Evolutionary conservation across 2,113 vertebrate genomes (phyloP), one percentile per base, ranked within the genome.

Genomic region (Salvelinus alpinus): DNA sequence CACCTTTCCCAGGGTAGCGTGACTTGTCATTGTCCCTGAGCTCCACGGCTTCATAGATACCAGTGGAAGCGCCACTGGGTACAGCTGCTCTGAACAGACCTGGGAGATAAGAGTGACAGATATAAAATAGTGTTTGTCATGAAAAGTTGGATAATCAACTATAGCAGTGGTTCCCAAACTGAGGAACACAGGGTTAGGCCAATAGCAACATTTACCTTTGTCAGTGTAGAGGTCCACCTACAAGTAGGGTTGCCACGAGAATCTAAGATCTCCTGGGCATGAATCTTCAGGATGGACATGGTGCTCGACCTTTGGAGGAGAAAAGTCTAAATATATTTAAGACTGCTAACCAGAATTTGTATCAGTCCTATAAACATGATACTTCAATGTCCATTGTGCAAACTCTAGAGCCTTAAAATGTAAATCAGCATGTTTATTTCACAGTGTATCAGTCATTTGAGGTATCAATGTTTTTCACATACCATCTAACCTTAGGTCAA

Each of bases 21-120:
- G 96, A 96, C 88, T 98, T 98, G 85, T 99, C 97, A 88, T 98
- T 97, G 92, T 99, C 97, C 44, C 97, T 93, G 25, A 99, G 96
- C 84, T 99, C 97, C 77, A 99, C 91, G 51, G 97, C 97, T 88
- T 99, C 98, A 2, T 99, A 98, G 89, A 99, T 96, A 4, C 98
- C 97, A 71, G 97, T 99, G 0, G 97, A 99, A 11, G 98, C 97
- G 13, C 97, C 96, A 0, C 97, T 98, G 73, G 97, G 98, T 82
- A 99, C 97, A 31, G 98, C 97, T 1, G 97, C 97, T 85, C 97
- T 91, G 88, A 98, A 99, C 70, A 97, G 92, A 76, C 98, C 97
- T 99, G 82, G 68, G 11, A 2, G 1, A 71, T 68, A 64, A 3
- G 20, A 80, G 25, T 60, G 24, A 16, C n/a, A 73, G 6, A 51